Percentiles rank a stretch among this genome's conserved stretches.
phyloP scores from a whole-genome alignment of 2,888 invertebrate species.

The Dyspetes luteomarginatus region DNA sequence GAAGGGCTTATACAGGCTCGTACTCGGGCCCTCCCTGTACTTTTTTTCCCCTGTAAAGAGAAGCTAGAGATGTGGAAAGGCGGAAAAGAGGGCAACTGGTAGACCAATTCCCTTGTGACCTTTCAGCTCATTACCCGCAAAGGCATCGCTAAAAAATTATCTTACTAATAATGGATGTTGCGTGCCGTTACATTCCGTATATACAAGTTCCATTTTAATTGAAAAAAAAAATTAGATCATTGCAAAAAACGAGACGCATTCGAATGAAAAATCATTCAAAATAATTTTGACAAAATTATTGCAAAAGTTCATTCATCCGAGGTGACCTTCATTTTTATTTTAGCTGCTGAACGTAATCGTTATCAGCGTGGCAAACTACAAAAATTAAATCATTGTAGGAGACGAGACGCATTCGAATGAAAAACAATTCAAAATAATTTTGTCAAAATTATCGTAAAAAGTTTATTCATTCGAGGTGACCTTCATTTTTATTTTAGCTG shows the following conservation, averaged over 20 bases:
- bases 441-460: too few species aligned
- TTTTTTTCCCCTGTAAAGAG: neutral
- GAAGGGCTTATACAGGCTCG: neutral
- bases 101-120: constrained; percentile 12
- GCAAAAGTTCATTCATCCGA: neutral
- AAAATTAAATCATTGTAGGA: too few species aligned
- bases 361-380: neutral
- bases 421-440: too few species aligned
- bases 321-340: neutral
- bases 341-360: neutral
- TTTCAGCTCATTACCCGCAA: constrained; percentile 5
- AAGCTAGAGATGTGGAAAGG: constrained; percentile 8
- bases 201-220: neutral
- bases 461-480: neutral
- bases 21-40: neutral
- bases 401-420: too few species aligned
- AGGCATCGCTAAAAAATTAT: neutral
- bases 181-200: neutral
- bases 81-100: neutral
- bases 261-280: neutral
- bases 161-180: constrained; percentile 14
- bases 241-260: neutral
- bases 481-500: neutral
- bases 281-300: too few species aligned
- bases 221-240: neutral